Percentiles rank a stretch among this genome's conserved stretches.
phyloP scores from a whole-genome alignment of 1,140 invertebrate species.

The Drosophila albomicans region DNA sequence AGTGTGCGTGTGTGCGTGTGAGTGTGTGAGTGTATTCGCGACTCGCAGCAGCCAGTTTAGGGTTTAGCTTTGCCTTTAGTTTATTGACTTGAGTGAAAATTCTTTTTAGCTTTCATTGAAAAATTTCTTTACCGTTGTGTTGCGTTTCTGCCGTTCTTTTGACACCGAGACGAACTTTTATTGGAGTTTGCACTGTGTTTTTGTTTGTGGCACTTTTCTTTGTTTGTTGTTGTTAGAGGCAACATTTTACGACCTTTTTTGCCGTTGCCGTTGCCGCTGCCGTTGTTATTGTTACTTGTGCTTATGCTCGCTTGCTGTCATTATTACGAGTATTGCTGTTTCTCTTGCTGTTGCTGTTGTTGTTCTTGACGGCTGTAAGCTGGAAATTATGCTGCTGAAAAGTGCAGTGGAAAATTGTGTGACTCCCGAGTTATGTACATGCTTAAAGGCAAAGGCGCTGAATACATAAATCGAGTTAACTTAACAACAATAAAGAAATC shows the following conservation, averaged over 20 bases:
- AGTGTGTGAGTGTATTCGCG: no score
- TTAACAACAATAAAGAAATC: constrained; percentile 42
- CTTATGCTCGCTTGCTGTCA: background rate
- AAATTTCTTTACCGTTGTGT: constrained; percentile 27
- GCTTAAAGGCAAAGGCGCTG: constrained; percentile 38
- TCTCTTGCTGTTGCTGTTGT: constrained; percentile 16
- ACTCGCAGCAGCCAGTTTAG: constrained; percentile 1
- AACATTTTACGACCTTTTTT: constrained; percentile 58
- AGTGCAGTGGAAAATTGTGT: constrained; percentile 42
- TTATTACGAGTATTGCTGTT: constrained; percentile 13
- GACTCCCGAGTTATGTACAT: background rate
- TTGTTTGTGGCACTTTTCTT: constrained; percentile 45
- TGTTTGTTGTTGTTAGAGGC: constrained; percentile 43
- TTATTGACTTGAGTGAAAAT: constrained; percentile 64
- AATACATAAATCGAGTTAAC: constrained; percentile 61
- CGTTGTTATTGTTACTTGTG: background rate
- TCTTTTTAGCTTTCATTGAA: constrained; percentile 53
- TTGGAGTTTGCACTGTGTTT: constrained; percentile 56
- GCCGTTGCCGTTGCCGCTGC: constrained; percentile 15
- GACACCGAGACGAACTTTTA: constrained; percentile 53
- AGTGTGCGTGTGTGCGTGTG: background rate
- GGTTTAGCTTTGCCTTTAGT: constrained; percentile 19
- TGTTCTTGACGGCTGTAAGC: constrained; percentile 36
- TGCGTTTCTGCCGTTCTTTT: background rate
- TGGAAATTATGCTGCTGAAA: constrained; percentile 55